Evolutionary conservation across 2,113 vertebrate genomes (phyloP).

Genomic region (Lepisosteus osseus): DNA sequence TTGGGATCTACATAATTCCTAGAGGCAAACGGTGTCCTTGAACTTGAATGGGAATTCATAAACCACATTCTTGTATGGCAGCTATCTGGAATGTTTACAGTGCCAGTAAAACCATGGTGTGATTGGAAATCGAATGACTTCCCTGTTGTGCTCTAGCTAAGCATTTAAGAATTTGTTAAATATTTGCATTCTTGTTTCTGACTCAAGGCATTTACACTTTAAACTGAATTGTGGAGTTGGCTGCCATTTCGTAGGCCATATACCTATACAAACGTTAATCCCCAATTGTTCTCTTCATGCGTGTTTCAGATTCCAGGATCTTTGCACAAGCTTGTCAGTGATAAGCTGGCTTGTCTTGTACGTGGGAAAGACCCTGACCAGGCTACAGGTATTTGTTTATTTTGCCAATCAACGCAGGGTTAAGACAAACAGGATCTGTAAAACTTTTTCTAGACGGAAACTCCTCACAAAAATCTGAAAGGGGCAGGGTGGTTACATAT

Average conservation of each 20-base stretch:
- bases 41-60: conserved; percentile 16
- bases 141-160: too few species aligned
- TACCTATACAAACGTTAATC: neutral
- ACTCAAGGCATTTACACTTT: neutral
- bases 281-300: conserved; percentile 21
- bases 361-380: conserved; percentile 77
- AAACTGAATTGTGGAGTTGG: neutral
- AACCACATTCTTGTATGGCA: conserved; percentile 1
- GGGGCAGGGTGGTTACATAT: too few species aligned
- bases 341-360: conserved; percentile 79
- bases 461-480: too few species aligned
- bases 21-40: conserved; percentile 17
- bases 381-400: conserved; percentile 66
- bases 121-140: too few species aligned
- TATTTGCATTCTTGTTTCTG: too few species aligned
- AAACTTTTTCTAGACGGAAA: too few species aligned
- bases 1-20: neutral
- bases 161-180: too few species aligned
- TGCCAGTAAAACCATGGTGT: neutral
- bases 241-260: neutral
- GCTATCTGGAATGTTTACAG: conserved; percentile 3
- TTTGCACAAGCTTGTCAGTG: conserved; percentile 89
- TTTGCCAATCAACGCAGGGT: too few species aligned
- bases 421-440: too few species aligned
- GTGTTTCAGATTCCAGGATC: conserved; percentile 76